These are phyloP conservation scores for Imbricaverruca yamaguchii DNA, from an alignment of 2,888 invertebrate species.

Conservation along the genomic window DNA sequence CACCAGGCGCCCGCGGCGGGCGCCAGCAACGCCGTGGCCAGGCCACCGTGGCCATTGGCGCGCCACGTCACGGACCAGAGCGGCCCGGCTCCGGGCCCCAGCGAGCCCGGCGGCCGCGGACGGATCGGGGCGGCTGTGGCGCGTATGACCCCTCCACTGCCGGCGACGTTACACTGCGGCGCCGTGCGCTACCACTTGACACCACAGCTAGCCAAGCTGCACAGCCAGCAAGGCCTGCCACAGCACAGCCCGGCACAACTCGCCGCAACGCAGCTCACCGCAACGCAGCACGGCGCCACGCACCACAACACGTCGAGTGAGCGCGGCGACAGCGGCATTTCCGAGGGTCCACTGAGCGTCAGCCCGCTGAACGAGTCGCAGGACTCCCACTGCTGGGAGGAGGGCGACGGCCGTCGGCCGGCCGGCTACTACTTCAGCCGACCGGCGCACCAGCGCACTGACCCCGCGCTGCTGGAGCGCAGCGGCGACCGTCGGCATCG, in stretches of 20 bases:
- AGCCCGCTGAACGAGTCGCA: constrained; percentile 11
- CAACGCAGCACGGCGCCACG: no score
- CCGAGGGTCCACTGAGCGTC: neutral
- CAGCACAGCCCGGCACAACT: no score
- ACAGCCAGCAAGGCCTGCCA: neutral
- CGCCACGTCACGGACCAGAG: no score
- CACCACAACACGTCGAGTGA: constrained; percentile 15
- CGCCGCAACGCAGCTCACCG: no score
- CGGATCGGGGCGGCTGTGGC: neutral
- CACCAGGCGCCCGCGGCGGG: neutral
- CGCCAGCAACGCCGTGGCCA: no score
- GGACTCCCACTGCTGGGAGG: constrained; percentile 16
- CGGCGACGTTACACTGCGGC: neutral
- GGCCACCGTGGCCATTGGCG: no score
- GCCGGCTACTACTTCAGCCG: neutral
- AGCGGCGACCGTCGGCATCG: neutral
- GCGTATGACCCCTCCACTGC: neutral
- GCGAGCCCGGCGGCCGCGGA: neutral
- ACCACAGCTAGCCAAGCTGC: neutral
- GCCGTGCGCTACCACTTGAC: neutral
- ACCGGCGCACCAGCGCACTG: neutral
- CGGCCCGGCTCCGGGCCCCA: no score
- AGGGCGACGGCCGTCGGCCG: neutral
- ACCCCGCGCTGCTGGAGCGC: neutral
- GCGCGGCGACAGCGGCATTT: constrained; percentile 15